Evolutionary conservation across 2,888 invertebrate species (phyloP).

Genomic region (Tenthredo amoena): DNA sequence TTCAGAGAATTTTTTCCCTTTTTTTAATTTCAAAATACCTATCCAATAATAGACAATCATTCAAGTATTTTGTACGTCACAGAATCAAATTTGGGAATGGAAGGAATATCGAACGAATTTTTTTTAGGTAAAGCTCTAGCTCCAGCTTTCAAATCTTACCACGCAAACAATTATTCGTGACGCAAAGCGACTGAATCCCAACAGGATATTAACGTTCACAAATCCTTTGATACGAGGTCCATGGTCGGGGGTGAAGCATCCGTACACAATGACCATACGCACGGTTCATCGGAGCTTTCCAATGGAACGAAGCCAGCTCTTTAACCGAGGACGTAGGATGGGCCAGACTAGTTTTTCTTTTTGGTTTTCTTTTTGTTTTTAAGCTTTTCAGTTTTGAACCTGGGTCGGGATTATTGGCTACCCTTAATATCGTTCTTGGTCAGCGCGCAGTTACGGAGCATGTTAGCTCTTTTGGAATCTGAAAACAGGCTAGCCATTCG

Average conservation of each 20-base stretch:
- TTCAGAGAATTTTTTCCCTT: background rate
- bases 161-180: constrained; percentile 1
- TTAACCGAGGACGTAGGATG: background rate
- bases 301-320: constrained; percentile 5
- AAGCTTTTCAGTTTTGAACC: background rate
- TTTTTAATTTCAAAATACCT: background rate
- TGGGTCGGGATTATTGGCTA: constrained; percentile 19
- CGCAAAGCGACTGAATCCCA: background rate
- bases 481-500: constrained; percentile 20
- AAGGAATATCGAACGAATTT: background rate
- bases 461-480: constrained; percentile 45
- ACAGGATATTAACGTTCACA: constrained; percentile 19
- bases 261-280: constrained; percentile 2
- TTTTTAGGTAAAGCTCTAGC: background rate
- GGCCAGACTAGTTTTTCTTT: background rate
- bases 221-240: constrained; percentile 8
- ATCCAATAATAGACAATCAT: background rate
- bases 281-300: constrained; percentile 16
- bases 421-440: constrained; percentile 36
- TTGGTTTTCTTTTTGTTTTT: background rate
- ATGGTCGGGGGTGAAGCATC: constrained; percentile 2
- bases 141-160: background rate
- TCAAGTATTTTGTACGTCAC: background rate
- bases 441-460: constrained; percentile 13
- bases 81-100: background rate